Evolutionary conservation across 1,140 invertebrate species (phyloP), one percentile per base, ranked within the genome.

Genomic region (Planococcus citri): DNA sequence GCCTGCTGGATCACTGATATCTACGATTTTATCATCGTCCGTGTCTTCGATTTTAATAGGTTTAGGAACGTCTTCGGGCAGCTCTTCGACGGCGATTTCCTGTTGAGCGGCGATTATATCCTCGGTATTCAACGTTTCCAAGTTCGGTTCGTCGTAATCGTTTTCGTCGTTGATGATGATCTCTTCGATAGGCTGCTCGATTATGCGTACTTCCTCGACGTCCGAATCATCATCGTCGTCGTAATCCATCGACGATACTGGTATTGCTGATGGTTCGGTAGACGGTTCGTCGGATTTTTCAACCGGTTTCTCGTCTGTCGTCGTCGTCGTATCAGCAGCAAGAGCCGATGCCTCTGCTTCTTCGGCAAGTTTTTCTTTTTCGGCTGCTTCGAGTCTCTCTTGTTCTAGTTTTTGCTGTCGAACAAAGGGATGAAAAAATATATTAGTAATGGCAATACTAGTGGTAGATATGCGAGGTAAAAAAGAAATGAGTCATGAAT

Each of bases 161-260:
- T 73, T 70, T 14, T 78, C 75, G 71, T 79, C 78, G 61, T 80
- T 76, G 12, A 78, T 78, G 71, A 78, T 78, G 33, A 72, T 76
- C 68, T 79, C 77, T 69, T 80, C 79, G 29, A 78, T 78, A 0
- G 22, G 22, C 17, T 51, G 29, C 27, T 68, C 37, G 17, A 27
- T 24, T 8, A 38, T 22, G 20, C 38, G 21, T 22, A 8, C 41
- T 61, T 71, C 68, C 68, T 57, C 20, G 29, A 29, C 57, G 12
- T 33, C 22, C 33, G 22, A 8, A n/a, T 68, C 25, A 27, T 72
- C 70, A 21, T 72, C 61, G 20, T 67, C 10, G 10, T 51, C 41
- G 41, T 37, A 37, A 37, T 37, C 14, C 33, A 51, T n/a, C 17
- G 3, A 12, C 3, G 29, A 33, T 33, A 6, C 29, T 12, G 29